These are phyloP conservation scores for Pithys albifrons DNA, from an alignment of 2,113 vertebrate species.

Conservation along the genomic window DNA sequence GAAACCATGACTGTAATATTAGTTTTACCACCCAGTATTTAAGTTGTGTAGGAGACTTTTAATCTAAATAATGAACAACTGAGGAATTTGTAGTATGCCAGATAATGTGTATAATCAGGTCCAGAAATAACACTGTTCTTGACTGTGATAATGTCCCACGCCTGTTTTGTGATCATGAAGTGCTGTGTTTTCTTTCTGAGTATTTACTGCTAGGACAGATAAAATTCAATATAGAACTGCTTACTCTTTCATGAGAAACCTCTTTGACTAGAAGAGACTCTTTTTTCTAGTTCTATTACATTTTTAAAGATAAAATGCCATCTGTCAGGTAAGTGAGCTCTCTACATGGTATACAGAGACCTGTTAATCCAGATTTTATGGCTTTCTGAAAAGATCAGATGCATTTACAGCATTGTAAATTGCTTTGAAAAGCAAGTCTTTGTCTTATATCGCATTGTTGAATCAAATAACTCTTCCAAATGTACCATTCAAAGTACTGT, in stretches of 20 bases:
- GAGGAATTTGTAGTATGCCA: background rate
- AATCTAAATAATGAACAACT: background rate
- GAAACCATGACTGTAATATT: background rate
- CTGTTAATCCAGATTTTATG: background rate
- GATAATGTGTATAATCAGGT: background rate
- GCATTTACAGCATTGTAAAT: background rate
- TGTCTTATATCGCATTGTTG: rapidly evolving
- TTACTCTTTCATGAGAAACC: background rate
- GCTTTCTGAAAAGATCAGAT: background rate
- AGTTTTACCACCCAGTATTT: background rate
- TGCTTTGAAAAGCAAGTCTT: background rate
- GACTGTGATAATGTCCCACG: background rate
- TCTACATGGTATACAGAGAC: background rate
- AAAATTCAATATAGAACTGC: background rate
- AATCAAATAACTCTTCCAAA: background rate
- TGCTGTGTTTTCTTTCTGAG: background rate
- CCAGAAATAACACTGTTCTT: background rate
- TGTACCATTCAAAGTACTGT: background rate
- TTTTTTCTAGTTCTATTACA: background rate
- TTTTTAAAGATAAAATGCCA: background rate
- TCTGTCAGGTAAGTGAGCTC: background rate
- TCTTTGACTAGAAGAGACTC: background rate
- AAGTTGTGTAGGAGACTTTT: background rate
- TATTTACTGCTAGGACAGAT: background rate
- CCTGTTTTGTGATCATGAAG: background rate